Base-by-base conservation (phyloP, 2,797 vertebrate genomes). In the Enteromius fasciolatus region DNA sequence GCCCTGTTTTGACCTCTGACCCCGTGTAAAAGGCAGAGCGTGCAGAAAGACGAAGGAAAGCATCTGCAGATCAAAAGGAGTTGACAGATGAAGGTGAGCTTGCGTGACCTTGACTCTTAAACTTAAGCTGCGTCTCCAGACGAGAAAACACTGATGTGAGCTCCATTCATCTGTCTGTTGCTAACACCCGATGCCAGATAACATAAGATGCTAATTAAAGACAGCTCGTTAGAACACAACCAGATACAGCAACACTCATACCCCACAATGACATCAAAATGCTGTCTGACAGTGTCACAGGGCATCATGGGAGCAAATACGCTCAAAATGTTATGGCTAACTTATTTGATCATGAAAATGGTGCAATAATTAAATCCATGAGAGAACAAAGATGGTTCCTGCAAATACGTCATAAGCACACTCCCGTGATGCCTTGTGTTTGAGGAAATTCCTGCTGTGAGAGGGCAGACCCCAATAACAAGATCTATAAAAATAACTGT, bases 21-120 rank as follows among this genome's bases (percentile, higher is more conserved):
- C 80, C 87, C 72, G 69, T 84, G 90, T 90, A 93, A 92, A 44
- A 90, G 90, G 89, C 93, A 87, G 76, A 92, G 90, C 90, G 86
- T 92, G 92, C 91, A 93, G 74, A 92, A 90, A 81, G 46, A 72
- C 78, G 81, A 87, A 91, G 89, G 87, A 91, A 92, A 89, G 89
- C 91, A 92, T 92, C 92, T 86, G 59, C 87, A 95, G 95, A 95
- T 96, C 94, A 96, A 96, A 96, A 83, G 93, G 92, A 75, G 85
- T 91, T 94, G 93, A 94, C 94, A 94, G 94, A 95, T 95, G 94
- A 95, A 93, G 91, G 91, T 92, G 91, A 94, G 91, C 90, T 91
- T 91, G 93, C 91, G 91, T 95, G 94, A 95, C 93, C 94, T 93
- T 85, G 87, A 90, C 94, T 93, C 92, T 91, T 90, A 92, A 92